phyloP scores from a whole-genome alignment of 2,888 invertebrate genomes.

The Cybosia mesomella region DNA sequence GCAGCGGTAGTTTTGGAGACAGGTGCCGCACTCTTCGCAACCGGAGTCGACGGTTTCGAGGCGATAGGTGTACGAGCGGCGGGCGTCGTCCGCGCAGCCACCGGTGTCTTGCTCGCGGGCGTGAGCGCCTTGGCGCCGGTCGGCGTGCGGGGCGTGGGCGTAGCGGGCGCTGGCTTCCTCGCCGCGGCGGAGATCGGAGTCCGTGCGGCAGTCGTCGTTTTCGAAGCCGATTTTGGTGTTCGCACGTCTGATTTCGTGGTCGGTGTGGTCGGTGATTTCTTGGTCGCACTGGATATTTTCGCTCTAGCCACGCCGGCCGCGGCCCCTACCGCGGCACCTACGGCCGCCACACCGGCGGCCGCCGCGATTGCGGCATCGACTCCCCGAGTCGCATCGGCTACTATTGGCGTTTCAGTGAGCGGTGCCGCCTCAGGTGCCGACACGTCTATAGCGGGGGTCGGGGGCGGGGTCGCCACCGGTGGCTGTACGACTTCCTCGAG shows the following conservation, averaged over 20 bases:
- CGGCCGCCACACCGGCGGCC: slow-evolving; percentile 55
- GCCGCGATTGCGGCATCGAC: slow-evolving; percentile 51
- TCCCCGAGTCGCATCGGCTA: slow-evolving; percentile 57
- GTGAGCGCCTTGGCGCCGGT: slow-evolving; percentile 47
- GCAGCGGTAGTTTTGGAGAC: slow-evolving; percentile 27
- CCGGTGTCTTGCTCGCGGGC: slow-evolving; percentile 44
- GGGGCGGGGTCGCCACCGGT: slow-evolving; percentile 56
- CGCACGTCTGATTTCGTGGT: slow-evolving; percentile 55
- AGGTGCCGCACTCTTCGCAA: slow-evolving; percentile 34
- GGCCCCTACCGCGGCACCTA: slow-evolving; percentile 51
- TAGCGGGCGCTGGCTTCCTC: slow-evolving; percentile 47
- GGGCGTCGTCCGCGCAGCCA: slow-evolving; percentile 44
- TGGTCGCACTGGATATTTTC: slow-evolving; percentile 49
- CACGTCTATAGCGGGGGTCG: slow-evolving; percentile 57
- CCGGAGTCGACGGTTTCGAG: slow-evolving; percentile 43
- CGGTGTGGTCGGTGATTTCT: slow-evolving; percentile 63
- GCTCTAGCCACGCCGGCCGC: slow-evolving; percentile 43
- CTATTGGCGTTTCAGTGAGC: slow-evolving; percentile 46
- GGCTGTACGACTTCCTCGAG: slow-evolving; percentile 67
- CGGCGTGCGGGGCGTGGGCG: slow-evolving; percentile 51
- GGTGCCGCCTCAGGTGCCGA: not conserved
- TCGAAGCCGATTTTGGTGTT: slow-evolving; percentile 56
- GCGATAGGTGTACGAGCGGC: slow-evolving; percentile 36
- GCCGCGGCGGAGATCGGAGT: slow-evolving; percentile 57
- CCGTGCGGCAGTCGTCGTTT: slow-evolving; percentile 57